Evolutionary conservation across 2,888 invertebrate species (phyloP), one percentile per base, ranked within the genome.

Genomic region (Heteromyza rotundicornis): DNA sequence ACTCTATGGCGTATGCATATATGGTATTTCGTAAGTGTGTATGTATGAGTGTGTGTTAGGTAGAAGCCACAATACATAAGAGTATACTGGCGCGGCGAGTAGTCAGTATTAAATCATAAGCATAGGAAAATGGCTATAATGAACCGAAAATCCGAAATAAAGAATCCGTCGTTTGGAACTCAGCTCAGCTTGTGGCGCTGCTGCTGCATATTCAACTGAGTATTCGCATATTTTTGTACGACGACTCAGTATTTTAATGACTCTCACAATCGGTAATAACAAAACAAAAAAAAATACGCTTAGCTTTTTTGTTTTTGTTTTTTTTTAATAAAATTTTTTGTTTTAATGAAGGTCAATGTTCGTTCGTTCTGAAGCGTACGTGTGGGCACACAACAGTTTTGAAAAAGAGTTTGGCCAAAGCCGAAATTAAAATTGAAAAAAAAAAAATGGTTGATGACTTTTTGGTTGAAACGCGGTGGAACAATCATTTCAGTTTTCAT

Each of bases 291-390:
- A 16, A n/a, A 44, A 44, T 22, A 19, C 14, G 40, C 20, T 23
- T 22, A 23, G 1, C 5, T 56, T 20, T n/a, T 56, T 22, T 56
- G 5, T 5, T 47, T 19, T 47, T 47, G 17, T 47, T 47, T 58
- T 62, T 62, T 61, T 64, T 65, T n/a, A n/a, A n/a, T n/a, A n/a
- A n/a, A n/a, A n/a, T n/a, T 66, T 70, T 68, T 66, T 73, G 73
- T 63, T 71, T 72, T 70, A 71, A 72, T 76, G 78, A 78, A 78
- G 77, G 77, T 78, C 77, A 78, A 78, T 77, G 77, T 68, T 78
- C 79, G 79, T 76, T 68, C 66, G 65, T 67, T 67, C 64, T 7
- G 40, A 32, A 12, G 5, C 32, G 32, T 12, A 32, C 32, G 12
- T 32, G 32, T 32, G 32, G 5, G 32, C n/a, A n/a, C n/a, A n/a